Percentiles rank a stretch among this genome's conserved stretches.
These are phyloP conservation scores for Lordiphosa mommai DNA, from an alignment of 1,140 invertebrate species.

Conservation along the genomic window DNA sequence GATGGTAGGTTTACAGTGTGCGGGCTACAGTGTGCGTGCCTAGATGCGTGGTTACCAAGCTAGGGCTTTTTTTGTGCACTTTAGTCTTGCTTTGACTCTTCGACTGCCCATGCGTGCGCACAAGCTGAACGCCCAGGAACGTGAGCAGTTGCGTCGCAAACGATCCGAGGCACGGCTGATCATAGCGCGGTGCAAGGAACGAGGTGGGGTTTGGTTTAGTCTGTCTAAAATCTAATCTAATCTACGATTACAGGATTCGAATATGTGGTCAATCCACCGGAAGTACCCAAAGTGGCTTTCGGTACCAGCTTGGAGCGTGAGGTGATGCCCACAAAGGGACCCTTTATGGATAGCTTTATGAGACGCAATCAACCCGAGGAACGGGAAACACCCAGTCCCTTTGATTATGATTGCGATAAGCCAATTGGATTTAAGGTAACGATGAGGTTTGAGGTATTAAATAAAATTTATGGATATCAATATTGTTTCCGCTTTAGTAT, in stretches of 20 bases:
- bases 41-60: slow-evolving; percentile 27
- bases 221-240: neutral
- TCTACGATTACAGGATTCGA: slow-evolving; percentile 49
- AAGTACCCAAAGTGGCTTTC: slow-evolving; percentile 54
- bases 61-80: slow-evolving; percentile 19
- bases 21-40: slow-evolving; percentile 26
- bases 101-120: slow-evolving; percentile 53
- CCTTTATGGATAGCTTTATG: slow-evolving; percentile 40
- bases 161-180: slow-evolving; percentile 60
- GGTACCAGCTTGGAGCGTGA: slow-evolving; percentile 46
- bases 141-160: slow-evolving; percentile 52
- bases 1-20: slow-evolving; percentile 15
- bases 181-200: slow-evolving; percentile 29
- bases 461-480: neutral
- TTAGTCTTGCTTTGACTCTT: slow-evolving; percentile 25
- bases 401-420: slow-evolving; percentile 32
- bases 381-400: slow-evolving; percentile 27
- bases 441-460: neutral
- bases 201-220: slow-evolving; percentile 17
- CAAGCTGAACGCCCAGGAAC: slow-evolving; percentile 52
- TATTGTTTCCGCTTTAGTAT: slow-evolving; percentile 37
- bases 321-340: slow-evolving; percentile 29
- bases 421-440: slow-evolving; percentile 45
- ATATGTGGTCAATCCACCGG: slow-evolving; percentile 68
- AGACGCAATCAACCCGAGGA: slow-evolving; percentile 13